Evolutionary conservation across 2,797 vertebrate species (phyloP), one percentile per base, ranked within the genome.

Genomic region (Nyctalus aviator): DNA sequence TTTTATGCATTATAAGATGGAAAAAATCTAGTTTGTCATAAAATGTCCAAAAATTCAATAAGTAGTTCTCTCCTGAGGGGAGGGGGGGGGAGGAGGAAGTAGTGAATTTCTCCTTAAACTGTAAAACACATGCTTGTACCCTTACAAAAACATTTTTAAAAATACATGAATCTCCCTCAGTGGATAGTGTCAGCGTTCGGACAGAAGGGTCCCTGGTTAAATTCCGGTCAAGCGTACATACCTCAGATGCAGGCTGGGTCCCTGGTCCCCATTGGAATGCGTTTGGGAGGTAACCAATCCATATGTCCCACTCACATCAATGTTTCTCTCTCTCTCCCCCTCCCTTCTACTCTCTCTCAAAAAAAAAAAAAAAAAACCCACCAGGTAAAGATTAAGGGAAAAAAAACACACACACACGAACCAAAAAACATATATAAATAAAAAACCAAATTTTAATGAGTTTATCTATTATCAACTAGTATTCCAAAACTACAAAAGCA

Each of bases 11-110:
- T 21, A 25, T 44, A 53, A 95, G 46, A 50, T 21, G 20, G 84
- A 30, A 72, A 91, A 96, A 96, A 87, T 78, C 48, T 53, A 88
- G 66, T 59, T 85, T 85, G 32, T 64, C 69, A 87, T 32, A 72
- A 89, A 75, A 59, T 86, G 71, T 89, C 57, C 46, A 78, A 91
- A 95, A 91, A 84, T 83, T 97, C 95, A 12, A 25, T 59, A 92
- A 91, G 96, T 94, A 94, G 96, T 96, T 97, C 96, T 96, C 95
- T 96, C 75, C 91, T 96, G 96, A 95, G 89, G 30, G 4, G 11
- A 12, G 25, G 5, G 20, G 27, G 0, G 2, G 59, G 59, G 30
- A 3, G 13, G 27, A 14, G 62, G 84, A 69, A 72, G 11, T 23
- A 75, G 21, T 64, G 68, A 87, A 32, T 71, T 90, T 2, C 37